Base-by-base conservation (phyloP, 2,113 vertebrate genomes). In the Hemiscyllium ocellatum region DNA sequence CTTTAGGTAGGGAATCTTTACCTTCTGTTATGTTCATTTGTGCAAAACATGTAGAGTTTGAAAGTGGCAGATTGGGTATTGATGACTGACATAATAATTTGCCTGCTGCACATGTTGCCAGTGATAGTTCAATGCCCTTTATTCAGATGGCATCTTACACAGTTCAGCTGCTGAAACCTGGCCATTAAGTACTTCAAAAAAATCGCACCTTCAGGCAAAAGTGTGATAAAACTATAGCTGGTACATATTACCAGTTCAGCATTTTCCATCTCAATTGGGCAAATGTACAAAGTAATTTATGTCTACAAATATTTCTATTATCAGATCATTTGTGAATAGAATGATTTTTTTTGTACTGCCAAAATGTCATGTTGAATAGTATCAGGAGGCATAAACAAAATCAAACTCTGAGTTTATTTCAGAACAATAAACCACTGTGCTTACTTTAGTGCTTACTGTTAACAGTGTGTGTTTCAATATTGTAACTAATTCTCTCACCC, bases 281-380 rank as follows among this genome's bases (percentile, higher is more conserved):
- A 52, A 95, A 29, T 50, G 68, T 52, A 95, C 68, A 72, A 70
- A 70, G 42, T 72, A 70, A 72, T 33, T 95, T 95, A 95, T 52
- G 69, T 50, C 33, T 50, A 72, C 42, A 95, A 72, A 52, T 95
- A 72, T 72, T 95, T 95, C 37, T 52, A 52, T 69, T 52, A 95
- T 95, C 69, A 70, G 94, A 52, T 95, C 42, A 76, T 95, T 70
- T 22, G 12, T 42, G 68, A 70, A 42, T 72, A 26, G 20, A 6
- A 70, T 70, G 93, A 47, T 50, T 42, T 94, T 29, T 70, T 61
- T 20, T 72, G 68, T 70, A 13, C 93, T 76, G 68, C 24, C 26
- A 95, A 52, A 95, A 72, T 33, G 47, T 52, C 94, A 95, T 76
- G 33, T 72, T 68, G 72, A 50, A 72, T 33, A 33, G 69, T 76